Conservation (phyloP, 2,113 vertebrate genomes). For the Rhinogobius similis region DNA sequence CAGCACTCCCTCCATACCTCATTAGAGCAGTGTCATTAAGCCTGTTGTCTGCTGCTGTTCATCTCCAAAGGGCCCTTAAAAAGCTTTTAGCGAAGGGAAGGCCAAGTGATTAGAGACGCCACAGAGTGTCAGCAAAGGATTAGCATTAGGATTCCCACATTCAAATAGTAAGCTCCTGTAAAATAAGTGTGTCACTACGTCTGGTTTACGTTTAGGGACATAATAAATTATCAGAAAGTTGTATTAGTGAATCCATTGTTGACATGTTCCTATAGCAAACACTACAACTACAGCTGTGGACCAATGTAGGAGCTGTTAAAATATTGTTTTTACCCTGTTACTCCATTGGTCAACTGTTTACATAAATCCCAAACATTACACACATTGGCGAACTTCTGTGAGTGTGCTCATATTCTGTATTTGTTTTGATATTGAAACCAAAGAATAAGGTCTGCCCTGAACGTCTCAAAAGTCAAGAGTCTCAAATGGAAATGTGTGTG, state of each 20-base stretch:
- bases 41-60: conserved; percentile 42
- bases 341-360: background rate
- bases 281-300: too few relatives aligned
- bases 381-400: background rate
- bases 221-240: background rate
- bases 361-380: background rate
- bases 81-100: conserved; percentile 50
- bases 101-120: conserved; percentile 5
- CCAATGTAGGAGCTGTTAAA: too few relatives aligned
- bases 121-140: background rate
- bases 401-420: background rate
- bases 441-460: conserved; percentile 25
- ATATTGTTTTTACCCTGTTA: too few relatives aligned
- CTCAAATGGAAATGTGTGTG: conserved; percentile 34
- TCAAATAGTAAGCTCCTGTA: background rate
- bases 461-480: conserved; percentile 49
- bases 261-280: too few relatives aligned
- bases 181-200: background rate
- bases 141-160: background rate
- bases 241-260: too few relatives aligned
- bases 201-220: conserved; percentile 15
- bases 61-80: conserved; percentile 47
- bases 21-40: conserved; percentile 57
- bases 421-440: conserved; percentile 38
- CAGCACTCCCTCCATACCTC: conserved; percentile 34